A percentile compares a stretch with the other conserved stretches of the same genome.
Evolutionary conservation across 2,797 vertebrate species (phyloP).

Genomic region (Danio tinwini): DNA sequence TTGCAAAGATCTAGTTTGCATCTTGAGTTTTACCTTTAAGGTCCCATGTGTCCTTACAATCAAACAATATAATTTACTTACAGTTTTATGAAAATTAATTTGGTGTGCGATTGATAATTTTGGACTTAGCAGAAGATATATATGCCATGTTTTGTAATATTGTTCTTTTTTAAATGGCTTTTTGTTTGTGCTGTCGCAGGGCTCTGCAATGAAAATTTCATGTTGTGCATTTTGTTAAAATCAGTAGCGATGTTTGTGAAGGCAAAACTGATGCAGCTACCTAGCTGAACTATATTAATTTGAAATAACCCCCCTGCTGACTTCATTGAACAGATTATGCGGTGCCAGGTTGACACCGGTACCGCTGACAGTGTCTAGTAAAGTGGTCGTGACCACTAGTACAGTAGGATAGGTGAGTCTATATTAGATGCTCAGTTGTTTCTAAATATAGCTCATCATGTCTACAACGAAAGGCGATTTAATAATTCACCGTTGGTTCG

Average conservation of each 20-base stretch:
- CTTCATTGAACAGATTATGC: conserved; percentile 44
- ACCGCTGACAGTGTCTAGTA: conserved; percentile 32
- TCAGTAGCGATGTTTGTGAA: not conserved
- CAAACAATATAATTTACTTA: not conserved
- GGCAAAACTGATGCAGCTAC: not conserved
- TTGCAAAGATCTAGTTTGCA: not conserved
- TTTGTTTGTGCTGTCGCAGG: not conserved
- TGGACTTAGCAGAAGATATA: not conserved
- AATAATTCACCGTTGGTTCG: not conserved
- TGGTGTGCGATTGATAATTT: not conserved
- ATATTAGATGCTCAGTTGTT: conserved; percentile 39
- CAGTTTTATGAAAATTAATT: not conserved
- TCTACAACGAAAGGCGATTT: not conserved
- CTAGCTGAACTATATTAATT: conserved; percentile 52
- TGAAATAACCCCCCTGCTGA: conserved; percentile 22
- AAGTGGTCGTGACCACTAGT: conserved; percentile 52
- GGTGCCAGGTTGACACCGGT: conserved; percentile 36
- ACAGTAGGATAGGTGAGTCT: conserved; percentile 47
- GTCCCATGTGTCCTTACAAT: not conserved
- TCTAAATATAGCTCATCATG: conserved; percentile 42
- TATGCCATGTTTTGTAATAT: not conserved
- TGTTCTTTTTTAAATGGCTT: not conserved
- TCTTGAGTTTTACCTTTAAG: not conserved
- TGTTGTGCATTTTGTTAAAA: not conserved
- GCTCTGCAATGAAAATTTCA: not conserved